Percentiles rank a stretch among this genome's conserved stretches.
These are phyloP conservation scores for Tragelaphus buxtoni DNA, from an alignment of 2,113 vertebrate genomes.

Conservation along the genomic window DNA sequence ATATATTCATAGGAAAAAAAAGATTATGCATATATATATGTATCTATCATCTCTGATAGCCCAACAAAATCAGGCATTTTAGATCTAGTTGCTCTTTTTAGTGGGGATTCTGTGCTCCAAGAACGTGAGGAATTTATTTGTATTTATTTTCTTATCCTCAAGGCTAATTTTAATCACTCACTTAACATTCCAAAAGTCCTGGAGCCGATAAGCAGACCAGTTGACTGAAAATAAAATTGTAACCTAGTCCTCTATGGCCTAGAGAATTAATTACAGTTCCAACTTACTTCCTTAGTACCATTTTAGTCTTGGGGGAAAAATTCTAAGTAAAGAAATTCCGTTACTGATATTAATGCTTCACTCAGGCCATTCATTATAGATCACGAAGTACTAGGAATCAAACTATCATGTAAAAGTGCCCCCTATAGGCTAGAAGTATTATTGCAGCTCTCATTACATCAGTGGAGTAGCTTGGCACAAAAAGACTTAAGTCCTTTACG, in stretches of 20 bases:
- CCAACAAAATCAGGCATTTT: neutral
- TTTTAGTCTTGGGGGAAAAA: neutral
- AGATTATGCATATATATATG: neutral
- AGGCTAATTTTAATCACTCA: constrained; percentile 7
- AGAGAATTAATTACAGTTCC: neutral
- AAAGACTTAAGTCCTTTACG: neutral
- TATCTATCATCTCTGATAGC: neutral
- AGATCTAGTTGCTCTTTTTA: neutral
- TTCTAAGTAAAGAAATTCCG: neutral
- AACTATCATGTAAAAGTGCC: neutral
- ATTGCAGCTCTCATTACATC: neutral
- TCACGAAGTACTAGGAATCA: neutral
- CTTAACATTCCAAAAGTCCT: neutral
- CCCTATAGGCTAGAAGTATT: neutral
- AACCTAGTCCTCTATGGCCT: neutral
- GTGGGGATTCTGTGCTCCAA: neutral
- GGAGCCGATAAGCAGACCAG: neutral
- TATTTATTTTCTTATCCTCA: constrained; percentile 29
- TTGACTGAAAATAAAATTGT: constrained; percentile 3
- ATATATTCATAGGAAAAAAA: neutral
- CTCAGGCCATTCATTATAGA: neutral
- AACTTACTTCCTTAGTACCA: neutral
- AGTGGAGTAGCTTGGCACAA: neutral
- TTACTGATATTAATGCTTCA: neutral
- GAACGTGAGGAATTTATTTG: neutral